A percentile compares a stretch with the other conserved stretches of the same genome.
Evolutionary conservation across 2,888 invertebrate genomes (phyloP).

Genomic region (Dynastes maya): DNA sequence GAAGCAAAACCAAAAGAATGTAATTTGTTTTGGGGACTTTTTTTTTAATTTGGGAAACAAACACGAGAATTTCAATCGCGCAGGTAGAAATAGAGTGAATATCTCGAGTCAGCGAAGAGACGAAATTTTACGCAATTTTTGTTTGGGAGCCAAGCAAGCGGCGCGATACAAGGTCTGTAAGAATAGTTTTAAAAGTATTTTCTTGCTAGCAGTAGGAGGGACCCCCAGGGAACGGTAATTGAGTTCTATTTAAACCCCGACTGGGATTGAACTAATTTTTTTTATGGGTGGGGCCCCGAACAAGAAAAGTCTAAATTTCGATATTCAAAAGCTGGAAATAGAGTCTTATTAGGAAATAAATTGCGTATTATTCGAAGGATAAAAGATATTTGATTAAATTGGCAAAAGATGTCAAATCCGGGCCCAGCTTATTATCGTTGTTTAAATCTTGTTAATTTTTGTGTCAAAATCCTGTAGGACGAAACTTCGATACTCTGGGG

Average conservation of each 20-base stretch:
- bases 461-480: no score
- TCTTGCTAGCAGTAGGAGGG: constrained; percentile 25
- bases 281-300: constrained; percentile 22
- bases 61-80: not conserved
- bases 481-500: no score
- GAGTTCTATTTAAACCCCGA: constrained; percentile 54
- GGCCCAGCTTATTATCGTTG: no score
- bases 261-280: no score
- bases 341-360: constrained; percentile 3
- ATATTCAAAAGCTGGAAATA: not conserved
- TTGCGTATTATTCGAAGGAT: constrained; percentile 2
- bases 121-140: constrained; percentile 6
- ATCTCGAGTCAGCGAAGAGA: not conserved
- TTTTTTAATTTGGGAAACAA: not conserved
- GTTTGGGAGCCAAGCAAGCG: no score
- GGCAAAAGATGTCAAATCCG: no score
- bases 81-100: not conserved
- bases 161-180: not conserved
- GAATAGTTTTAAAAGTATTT: constrained; percentile 30
- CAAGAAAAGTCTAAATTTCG: constrained; percentile 5
- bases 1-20: no score
- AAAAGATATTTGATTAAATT: no score
- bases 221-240: constrained; percentile 48
- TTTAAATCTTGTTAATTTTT: no score
- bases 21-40: not conserved